A percentile compares a stretch with the other conserved stretches of the same genome.
Evolutionary conservation across 2,113 vertebrate genomes (phyloP).

Genomic region (Poeciliopsis retropinna): DNA sequence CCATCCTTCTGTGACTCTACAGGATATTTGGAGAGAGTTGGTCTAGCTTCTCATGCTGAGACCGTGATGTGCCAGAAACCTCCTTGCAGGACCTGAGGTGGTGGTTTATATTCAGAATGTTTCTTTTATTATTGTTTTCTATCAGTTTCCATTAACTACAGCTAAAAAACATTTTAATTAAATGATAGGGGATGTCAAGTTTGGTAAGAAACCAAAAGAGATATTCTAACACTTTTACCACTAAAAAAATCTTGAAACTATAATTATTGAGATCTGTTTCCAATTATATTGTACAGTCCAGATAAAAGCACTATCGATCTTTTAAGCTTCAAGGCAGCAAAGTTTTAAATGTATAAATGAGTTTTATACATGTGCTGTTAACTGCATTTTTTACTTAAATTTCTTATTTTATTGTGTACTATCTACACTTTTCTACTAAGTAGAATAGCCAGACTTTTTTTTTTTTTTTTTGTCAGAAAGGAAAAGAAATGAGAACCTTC

Average conservation of each 20-base stretch:
- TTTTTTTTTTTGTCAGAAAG: constrained; percentile 69
- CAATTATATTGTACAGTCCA: constrained; percentile 77
- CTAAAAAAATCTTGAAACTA: constrained; percentile 55
- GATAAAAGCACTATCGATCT: constrained; percentile 81
- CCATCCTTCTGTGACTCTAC: background rate
- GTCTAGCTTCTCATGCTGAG: background rate
- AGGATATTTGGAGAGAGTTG: background rate
- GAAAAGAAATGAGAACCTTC: constrained; percentile 43
- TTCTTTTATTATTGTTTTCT: constrained; percentile 15
- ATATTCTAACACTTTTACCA: constrained; percentile 54
- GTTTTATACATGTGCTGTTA: constrained; percentile 87
- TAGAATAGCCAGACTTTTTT: constrained; percentile 79
- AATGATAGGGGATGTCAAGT: constrained; percentile 27
- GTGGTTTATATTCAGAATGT: constrained; percentile 27
- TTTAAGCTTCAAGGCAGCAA: constrained; percentile 77
- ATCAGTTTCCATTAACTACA: constrained; percentile 17
- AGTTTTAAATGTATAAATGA: constrained; percentile 86
- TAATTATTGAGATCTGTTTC: constrained; percentile 42
- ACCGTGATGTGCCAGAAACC: constrained; percentile 11
- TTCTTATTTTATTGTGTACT: constrained; percentile 76
- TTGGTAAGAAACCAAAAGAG: constrained; percentile 55
- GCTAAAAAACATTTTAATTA: constrained; percentile 33
- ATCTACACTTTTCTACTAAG: constrained; percentile 86
- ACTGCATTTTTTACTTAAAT: constrained; percentile 77
- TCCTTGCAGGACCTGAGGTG: background rate